These are phyloP conservation scores for Sander vitreus DNA, from an alignment of 2,113 vertebrate species.

Conservation along the genomic window DNA sequence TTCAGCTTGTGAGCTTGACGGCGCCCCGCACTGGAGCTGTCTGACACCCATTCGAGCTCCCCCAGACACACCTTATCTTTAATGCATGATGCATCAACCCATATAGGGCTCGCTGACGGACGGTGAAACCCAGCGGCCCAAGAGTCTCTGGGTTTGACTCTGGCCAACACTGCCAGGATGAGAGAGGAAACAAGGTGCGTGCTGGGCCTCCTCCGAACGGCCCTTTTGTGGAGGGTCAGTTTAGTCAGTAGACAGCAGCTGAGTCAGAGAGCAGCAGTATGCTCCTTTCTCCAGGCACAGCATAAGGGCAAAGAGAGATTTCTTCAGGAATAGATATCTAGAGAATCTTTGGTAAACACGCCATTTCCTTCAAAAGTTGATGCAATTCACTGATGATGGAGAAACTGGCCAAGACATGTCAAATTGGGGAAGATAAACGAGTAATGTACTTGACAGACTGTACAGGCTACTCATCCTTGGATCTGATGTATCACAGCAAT, in stretches of 20 bases:
- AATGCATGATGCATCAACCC: slow-evolving; percentile 81
- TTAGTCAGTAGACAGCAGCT: slow-evolving; percentile 50
- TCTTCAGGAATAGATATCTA: slow-evolving; percentile 25
- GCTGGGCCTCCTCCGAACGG: slow-evolving; percentile 21
- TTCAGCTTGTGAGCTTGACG: slow-evolving; percentile 41
- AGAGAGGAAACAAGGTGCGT: neutral
- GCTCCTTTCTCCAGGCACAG: slow-evolving; percentile 28
- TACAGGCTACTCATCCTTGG: slow-evolving; percentile 25
- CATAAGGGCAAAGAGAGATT: slow-evolving; percentile 22
- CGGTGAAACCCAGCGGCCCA: slow-evolving; percentile 32
- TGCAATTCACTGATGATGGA: slow-evolving; percentile 45
- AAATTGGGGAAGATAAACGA: slow-evolving; percentile 33
- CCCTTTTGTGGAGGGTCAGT: slow-evolving; percentile 25
- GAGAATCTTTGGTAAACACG: slow-evolving; percentile 21
- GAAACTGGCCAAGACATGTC: slow-evolving; percentile 42
- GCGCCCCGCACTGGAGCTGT: slow-evolving; percentile 41
- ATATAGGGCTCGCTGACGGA: slow-evolving; percentile 56
- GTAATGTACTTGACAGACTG: slow-evolving; percentile 19
- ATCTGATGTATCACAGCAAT: slow-evolving; percentile 30
- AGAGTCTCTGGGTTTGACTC: slow-evolving; percentile 31
- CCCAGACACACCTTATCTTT: slow-evolving; percentile 80
- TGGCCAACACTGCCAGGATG: neutral
- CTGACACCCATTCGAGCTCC: slow-evolving; percentile 58
- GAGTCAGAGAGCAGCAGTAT: slow-evolving; percentile 54
- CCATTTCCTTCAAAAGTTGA: slow-evolving; percentile 35